Conservation (phyloP, 2,797 vertebrate genomes). For the Masticophis lateralis region DNA sequence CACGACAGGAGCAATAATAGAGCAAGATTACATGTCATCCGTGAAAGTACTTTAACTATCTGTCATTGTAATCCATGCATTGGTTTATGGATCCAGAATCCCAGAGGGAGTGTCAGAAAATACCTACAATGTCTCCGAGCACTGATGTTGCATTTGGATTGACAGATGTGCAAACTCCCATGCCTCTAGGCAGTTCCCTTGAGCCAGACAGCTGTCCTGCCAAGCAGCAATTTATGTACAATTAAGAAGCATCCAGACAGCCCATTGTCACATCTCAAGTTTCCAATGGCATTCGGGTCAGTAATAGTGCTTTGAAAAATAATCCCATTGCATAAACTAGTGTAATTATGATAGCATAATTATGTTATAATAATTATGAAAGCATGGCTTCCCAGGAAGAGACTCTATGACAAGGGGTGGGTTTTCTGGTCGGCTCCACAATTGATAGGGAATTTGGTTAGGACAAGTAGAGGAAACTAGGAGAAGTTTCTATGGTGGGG, state of each 20-base stretch:
- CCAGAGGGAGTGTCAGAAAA: conserved; percentile 73
- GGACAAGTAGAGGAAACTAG: no score
- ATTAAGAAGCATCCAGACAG: conserved; percentile 44
- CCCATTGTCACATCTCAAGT: neutral
- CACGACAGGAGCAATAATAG: conserved; percentile 68
- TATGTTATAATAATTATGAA: no score
- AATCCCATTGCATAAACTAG: neutral
- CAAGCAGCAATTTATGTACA: neutral
- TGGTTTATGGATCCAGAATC: conserved; percentile 76
- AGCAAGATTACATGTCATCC: conserved; percentile 71
- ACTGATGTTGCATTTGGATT: conserved; percentile 74
- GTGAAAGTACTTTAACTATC: conserved; percentile 75
- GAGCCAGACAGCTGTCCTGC: conserved; percentile 33
- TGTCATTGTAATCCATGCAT: conserved; percentile 77
- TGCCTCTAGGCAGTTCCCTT: conserved; percentile 65
- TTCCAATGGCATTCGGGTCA: neutral
- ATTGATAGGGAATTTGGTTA: no score
- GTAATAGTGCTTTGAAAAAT: neutral
- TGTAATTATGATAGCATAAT: neutral
- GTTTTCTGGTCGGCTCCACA: no score
- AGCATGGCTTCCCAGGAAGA: no score
- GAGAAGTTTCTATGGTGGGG: no score
- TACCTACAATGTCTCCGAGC: conserved; percentile 68
- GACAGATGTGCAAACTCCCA: conserved; percentile 72
- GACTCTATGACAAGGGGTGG: no score